These are phyloP conservation scores for Ptychobarbus kaznakovi DNA, from an alignment of 2,797 vertebrate species.

Conservation along the genomic window DNA sequence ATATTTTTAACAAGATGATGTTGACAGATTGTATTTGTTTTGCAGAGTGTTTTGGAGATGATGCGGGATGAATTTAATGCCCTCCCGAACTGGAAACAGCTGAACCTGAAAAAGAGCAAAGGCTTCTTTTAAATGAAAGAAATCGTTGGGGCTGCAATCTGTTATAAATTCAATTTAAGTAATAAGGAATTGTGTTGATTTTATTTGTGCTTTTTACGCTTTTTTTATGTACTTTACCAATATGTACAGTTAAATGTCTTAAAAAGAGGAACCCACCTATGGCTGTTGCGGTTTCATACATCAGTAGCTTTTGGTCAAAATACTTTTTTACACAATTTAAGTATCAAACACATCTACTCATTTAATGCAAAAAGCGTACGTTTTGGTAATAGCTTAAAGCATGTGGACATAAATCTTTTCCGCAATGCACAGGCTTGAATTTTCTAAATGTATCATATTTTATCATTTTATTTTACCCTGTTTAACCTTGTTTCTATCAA, in stretches of 20 bases:
- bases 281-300: slow-evolving; percentile 7
- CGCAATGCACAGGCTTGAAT: slow-evolving; percentile 57
- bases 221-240: slow-evolving; percentile 58
- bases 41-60: slow-evolving; percentile 79
- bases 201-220: slow-evolving; percentile 15
- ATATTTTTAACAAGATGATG: not conserved
- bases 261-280: not conserved
- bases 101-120: slow-evolving; percentile 84
- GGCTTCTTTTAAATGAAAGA: slow-evolving; percentile 74
- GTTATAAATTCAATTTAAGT: slow-evolving; percentile 31
- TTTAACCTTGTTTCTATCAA: slow-evolving; percentile 27
- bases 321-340: slow-evolving; percentile 12
- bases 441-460: slow-evolving; percentile 75
- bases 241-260: slow-evolving; percentile 30
- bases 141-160: slow-evolving; percentile 8
- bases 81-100: slow-evolving; percentile 84
- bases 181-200: not conserved
- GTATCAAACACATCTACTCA: not conserved
- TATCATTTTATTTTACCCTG: slow-evolving; percentile 16
- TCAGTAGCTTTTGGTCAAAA: slow-evolving; percentile 10
- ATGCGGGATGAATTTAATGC: slow-evolving; percentile 79
- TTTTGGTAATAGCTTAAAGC: not conserved
- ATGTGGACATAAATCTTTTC: slow-evolving; percentile 45
- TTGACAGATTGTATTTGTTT: slow-evolving; percentile 38
- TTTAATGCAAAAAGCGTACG: not conserved